These are phyloP conservation scores for Agrilus cyanescens DNA, from an alignment of 2,888 invertebrate genomes.

Conservation along the genomic window DNA sequence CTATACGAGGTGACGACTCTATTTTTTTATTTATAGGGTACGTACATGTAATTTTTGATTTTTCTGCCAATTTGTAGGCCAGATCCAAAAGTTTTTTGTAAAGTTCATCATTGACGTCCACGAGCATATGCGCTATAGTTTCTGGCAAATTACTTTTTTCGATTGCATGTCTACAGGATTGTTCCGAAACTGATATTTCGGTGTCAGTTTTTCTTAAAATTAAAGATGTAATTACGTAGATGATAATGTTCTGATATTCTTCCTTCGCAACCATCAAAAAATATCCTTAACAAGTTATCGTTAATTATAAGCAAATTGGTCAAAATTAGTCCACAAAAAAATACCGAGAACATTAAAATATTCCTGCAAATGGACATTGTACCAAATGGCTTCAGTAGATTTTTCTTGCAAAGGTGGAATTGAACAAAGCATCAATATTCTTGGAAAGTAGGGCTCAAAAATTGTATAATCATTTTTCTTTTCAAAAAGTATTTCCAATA, in stretches of 20 bases:
- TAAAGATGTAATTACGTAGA: no score
- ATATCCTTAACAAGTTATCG: conserved; percentile 19
- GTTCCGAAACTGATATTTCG: conserved; percentile 5
- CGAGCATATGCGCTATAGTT: conserved; percentile 25
- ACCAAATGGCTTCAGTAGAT: conserved; percentile 24
- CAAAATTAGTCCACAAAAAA: neutral
- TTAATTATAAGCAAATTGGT: conserved; percentile 1
- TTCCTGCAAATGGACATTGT: conserved; percentile 21
- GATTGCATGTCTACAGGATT: conserved; percentile 21
- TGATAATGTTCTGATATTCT: neutral
- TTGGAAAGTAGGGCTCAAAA: conserved; percentile 22
- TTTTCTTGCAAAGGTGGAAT: conserved; percentile 26
- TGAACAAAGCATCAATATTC: conserved; percentile 25
- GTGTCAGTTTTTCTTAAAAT: no score
- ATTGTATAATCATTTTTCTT: conserved; percentile 15
- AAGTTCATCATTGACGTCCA: conserved; percentile 22
- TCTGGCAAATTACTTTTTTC: conserved; percentile 30
- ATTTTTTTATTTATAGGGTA: no score
- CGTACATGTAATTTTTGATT: conserved; percentile 28
- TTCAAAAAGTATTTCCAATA: conserved; percentile 27
- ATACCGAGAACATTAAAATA: conserved; percentile 31
- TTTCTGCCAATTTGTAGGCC: conserved; percentile 21
- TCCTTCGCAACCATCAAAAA: conserved; percentile 17
- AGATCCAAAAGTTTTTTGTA: conserved; percentile 27
- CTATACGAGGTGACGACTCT: no score